Base-by-base conservation (phyloP, 1,140 invertebrate genomes). In the Solen grandis region DNA sequence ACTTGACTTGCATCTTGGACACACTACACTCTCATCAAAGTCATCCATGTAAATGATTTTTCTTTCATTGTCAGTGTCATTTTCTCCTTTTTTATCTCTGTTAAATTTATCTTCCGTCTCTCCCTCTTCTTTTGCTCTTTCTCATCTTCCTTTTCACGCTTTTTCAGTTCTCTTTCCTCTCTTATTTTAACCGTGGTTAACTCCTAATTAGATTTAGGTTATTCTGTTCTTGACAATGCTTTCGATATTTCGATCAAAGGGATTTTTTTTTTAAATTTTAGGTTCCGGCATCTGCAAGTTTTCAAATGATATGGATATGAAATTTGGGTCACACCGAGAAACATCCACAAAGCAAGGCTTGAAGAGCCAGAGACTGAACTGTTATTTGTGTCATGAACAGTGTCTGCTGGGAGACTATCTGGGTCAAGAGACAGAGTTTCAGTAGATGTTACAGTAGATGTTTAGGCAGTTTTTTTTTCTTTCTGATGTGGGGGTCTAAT, bases 51-150 rank as follows among this genome's bases (percentile, higher is more conserved):
- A n/a, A n/a, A n/a, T n/a, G n/a, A n/a, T n/a, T n/a, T n/a, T n/a
- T n/a, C n/a, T n/a, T n/a, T n/a, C n/a, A n/a, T n/a, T n/a, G n/a
- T n/a, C n/a, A n/a, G n/a, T n/a, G n/a, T n/a, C n/a, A n/a, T n/a
- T n/a, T n/a, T n/a, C n/a, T n/a, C n/a, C n/a, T n/a, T 57, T 57
- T 63, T 63, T 54, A 57, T 36, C 31, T 55, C 33, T 72, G n/a
- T n/a, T n/a, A n/a, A n/a, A n/a, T n/a, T n/a, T n/a, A n/a, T n/a
- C n/a, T n/a, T n/a, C 50, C 16, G 31, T 31, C 38, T 59, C 5
- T 35, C 38, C 14, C 52, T 38, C 41, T 55, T 31, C 27, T 72
- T 1, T 5, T 25, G 10, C 57, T 70, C n/a, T n/a, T n/a, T n/a
- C n/a, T n/a, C n/a, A n/a, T n/a, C n/a, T 38, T 22, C 31, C 19